Conservation (phyloP, 2,888 invertebrate species). For the Drosophila longiperda region DNA sequence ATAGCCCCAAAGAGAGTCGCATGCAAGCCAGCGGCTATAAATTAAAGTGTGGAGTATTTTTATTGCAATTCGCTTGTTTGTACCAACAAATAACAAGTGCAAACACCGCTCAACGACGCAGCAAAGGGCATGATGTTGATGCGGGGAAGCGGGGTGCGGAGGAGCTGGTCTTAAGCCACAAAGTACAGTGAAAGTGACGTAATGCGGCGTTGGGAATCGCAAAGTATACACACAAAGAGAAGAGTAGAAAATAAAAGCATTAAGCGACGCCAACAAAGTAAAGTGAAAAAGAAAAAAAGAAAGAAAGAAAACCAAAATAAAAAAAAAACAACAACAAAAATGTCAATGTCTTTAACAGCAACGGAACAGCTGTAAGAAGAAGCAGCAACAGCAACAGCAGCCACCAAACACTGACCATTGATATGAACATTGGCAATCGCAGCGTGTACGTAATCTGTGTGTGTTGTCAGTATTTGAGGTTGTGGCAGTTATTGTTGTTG, state of each 20-base stretch:
- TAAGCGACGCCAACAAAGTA: constrained; percentile 62
- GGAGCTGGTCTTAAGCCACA: constrained; percentile 50
- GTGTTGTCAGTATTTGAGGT: constrained; percentile 22
- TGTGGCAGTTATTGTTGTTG: constrained; percentile 9
- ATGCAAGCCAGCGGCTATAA: constrained; percentile 56
- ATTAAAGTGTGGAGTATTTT: constrained; percentile 68
- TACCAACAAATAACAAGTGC: constrained; percentile 61
- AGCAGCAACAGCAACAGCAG: constrained; percentile 22
- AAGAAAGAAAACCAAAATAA: neutral
- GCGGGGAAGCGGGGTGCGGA: neutral
- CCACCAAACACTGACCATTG: constrained; percentile 44
- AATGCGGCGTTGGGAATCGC: constrained; percentile 47
- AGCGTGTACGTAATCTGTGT: constrained; percentile 39
- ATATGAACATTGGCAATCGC: constrained; percentile 36
- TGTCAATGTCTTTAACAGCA: constrained; percentile 63
- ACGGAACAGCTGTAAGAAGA: constrained; percentile 26
- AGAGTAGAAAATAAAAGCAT: constrained; percentile 56
- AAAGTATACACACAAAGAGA: constrained; percentile 22
- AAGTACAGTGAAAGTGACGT: constrained; percentile 75
- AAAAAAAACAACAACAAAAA: constrained; percentile 25
- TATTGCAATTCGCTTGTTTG: constrained; percentile 69
- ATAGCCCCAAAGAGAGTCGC: constrained; percentile 53
- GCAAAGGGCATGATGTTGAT: neutral
- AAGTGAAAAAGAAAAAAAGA: constrained; percentile 45
- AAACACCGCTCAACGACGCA: constrained; percentile 45